phyloP scores from a whole-genome alignment of 2,888 invertebrate species.

The Dendrolimus houi region DNA sequence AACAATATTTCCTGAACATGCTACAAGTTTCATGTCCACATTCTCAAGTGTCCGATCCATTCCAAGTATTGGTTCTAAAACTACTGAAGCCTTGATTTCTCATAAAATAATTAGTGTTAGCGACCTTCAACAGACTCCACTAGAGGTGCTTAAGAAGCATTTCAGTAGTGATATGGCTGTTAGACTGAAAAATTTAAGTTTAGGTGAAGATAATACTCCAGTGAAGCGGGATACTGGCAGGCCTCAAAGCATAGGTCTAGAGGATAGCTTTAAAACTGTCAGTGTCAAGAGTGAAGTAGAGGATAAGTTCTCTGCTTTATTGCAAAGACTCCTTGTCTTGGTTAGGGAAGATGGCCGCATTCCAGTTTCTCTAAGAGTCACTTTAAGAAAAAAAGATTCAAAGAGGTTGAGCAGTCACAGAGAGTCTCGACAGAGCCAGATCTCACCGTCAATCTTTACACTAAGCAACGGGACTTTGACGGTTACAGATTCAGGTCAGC shows the following conservation, averaged over 20 bases:
- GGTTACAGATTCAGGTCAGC: slow-evolving; percentile 72
- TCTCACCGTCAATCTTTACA: slow-evolving; percentile 80
- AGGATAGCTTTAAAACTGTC: slow-evolving; percentile 86
- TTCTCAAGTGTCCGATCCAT: slow-evolving; percentile 79
- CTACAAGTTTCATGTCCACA: slow-evolving; percentile 79
- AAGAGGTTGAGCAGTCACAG: slow-evolving; percentile 81
- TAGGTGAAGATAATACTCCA: slow-evolving; percentile 83
- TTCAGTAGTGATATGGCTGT: slow-evolving; percentile 82
- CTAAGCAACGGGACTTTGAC: slow-evolving; percentile 63
- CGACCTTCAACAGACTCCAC: slow-evolving; percentile 79
- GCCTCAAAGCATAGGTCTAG: slow-evolving; percentile 87
- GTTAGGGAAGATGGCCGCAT: slow-evolving; percentile 87
- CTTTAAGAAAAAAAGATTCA: slow-evolving; percentile 83
- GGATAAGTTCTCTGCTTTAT: slow-evolving; percentile 81
- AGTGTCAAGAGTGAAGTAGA: slow-evolving; percentile 84
- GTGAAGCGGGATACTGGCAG: slow-evolving; percentile 83
- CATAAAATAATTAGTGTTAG: slow-evolving; percentile 80
- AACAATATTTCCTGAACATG: slow-evolving; percentile 82
- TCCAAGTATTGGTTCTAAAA: slow-evolving; percentile 86
- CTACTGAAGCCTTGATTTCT: slow-evolving; percentile 78
- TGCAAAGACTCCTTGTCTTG: slow-evolving; percentile 82
- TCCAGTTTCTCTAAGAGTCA: slow-evolving; percentile 84
- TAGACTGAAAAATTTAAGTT: slow-evolving; percentile 81
- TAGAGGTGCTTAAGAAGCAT: slow-evolving; percentile 77
- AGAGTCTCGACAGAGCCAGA: slow-evolving; percentile 85